Percentiles rank a stretch among this genome's conserved stretches.
Evolutionary conservation across 1,140 invertebrate species (phyloP).

Genomic region (Drosophila virilis): DNA sequence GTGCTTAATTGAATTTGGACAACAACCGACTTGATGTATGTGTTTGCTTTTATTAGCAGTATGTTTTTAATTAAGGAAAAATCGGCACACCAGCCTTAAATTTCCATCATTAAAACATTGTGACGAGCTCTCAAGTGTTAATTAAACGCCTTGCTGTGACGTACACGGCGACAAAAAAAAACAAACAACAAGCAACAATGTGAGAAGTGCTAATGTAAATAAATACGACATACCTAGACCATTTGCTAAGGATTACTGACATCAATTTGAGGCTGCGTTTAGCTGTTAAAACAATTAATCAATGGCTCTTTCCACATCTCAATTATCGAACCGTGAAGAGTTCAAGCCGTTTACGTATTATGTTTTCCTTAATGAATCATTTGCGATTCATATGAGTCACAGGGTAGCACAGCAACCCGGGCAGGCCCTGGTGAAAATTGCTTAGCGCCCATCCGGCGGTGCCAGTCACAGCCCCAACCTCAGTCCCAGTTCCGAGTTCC

Average conservation of each 20-base stretch:
- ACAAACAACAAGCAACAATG: background rate
- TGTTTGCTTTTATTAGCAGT: conserved; percentile 5
- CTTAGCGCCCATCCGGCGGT: conserved; percentile 14
- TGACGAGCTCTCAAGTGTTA: conserved; percentile 39
- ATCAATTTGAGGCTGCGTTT: conserved; percentile 3
- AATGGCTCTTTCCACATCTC: conserved; percentile 19
- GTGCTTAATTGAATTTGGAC: background rate
- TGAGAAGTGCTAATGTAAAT: conserved; percentile 29
- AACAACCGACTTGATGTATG: background rate
- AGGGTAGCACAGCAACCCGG: background rate
- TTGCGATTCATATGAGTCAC: conserved; percentile 30
- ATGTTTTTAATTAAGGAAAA: conserved; percentile 44
- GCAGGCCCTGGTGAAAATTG: conserved; percentile 17
- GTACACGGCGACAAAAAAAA: conserved; percentile 12
- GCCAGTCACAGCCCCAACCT: conserved; percentile 9
- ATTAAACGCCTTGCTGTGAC: conserved; percentile 33
- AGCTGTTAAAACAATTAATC: conserved; percentile 1
- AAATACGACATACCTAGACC: background rate
- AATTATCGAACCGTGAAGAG: conserved; percentile 16
- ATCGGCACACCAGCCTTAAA: conserved; percentile 25
- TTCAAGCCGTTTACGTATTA: background rate
- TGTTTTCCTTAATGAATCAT: conserved; percentile 12
- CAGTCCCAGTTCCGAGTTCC: background rate
- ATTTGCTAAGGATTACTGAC: conserved; percentile 18
- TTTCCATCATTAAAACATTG: conserved; percentile 29